phyloP scores from a whole-genome alignment of 2,113 vertebrate species.

The Colaptes auratus region DNA sequence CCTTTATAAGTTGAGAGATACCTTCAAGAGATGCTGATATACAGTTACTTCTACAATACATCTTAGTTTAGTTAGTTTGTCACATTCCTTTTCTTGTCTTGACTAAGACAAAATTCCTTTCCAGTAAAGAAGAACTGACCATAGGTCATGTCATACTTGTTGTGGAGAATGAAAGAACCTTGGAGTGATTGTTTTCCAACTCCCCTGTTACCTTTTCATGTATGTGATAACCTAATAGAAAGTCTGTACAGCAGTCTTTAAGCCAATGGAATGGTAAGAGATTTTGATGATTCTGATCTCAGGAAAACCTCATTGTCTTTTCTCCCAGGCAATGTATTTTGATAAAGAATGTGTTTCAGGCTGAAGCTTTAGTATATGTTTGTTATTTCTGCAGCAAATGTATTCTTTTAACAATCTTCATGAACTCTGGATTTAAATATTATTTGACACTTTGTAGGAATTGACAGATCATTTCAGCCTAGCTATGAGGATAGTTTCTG shows the following conservation, averaged over 20 bases:
- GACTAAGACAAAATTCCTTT: constrained; percentile 4
- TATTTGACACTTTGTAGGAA: not conserved
- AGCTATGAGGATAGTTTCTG: not conserved
- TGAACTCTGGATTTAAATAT: not conserved
- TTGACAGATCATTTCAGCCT: not conserved
- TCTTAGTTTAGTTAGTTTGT: not conserved
- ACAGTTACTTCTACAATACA: not conserved
- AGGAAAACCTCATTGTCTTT: not conserved
- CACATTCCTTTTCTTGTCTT: not conserved
- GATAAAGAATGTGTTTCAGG: not conserved
- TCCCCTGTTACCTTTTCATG: not conserved
- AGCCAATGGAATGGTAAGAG: not conserved
- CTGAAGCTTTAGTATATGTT: not conserved
- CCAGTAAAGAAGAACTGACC: not conserved
- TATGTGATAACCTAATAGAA: not conserved
- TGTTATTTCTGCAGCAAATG: constrained; percentile 13
- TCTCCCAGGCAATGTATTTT: not conserved
- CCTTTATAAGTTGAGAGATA: not conserved
- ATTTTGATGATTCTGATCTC: not conserved
- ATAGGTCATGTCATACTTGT: not conserved
- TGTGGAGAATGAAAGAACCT: not conserved
- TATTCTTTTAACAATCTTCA: not conserved
- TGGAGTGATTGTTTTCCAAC: not conserved
- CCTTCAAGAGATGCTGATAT: not conserved
- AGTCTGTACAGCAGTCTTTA: not conserved